Base-by-base conservation (phyloP, 2,113 vertebrate species). In the Rhinolophus ferrumequinum region DNA sequence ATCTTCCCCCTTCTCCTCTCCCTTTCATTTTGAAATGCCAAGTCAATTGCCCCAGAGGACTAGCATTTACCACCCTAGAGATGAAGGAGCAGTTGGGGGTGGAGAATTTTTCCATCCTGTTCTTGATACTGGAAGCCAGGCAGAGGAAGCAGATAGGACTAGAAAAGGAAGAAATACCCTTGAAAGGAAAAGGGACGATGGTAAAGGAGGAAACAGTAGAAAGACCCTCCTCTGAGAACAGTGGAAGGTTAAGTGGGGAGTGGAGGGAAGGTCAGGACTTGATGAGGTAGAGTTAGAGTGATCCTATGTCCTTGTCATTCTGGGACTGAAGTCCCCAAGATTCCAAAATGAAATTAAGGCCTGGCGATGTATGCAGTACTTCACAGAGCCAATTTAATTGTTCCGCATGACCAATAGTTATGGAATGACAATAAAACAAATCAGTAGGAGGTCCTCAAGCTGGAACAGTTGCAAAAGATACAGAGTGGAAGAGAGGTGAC, bases 11-110 rank as follows among this genome's bases (percentile, higher is more conserved):
- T 1, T 2, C 35, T 41, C 19, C 19, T 24, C 79, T 38, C 73
- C 77, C 69, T 84, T 94, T 95, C 83, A 83, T 96, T 97, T 95
- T 73, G 82, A 97, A 96, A 90, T 81, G 75, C 70, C 62, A 95
- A 88, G 56, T 54, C 70, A 47, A 21, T 94, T 44, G 66, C 69
- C 88, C 76, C 85, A n/a, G 54, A 90, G 30, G 54, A 89, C 60
- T n/a, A 79, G 41, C 38, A 38, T 41, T 52, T 92, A 35, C 95
- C 85, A 80, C 50, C 54, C 67, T 35, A 58, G 80, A 90, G 77
- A 95, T 83, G n/a, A 93, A 95, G 93, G 22, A 54, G 28, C 82
- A 47, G 66, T 56, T 1, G 15, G 14, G 21, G 21, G 24, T 54
- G 30, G 73, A 62, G 77, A 44, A 33, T 81, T 35, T 77, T 83